These are phyloP conservation scores for Datnioides undecimradiatus DNA, from an alignment of 2,113 vertebrate genomes.

Conservation along the genomic window DNA sequence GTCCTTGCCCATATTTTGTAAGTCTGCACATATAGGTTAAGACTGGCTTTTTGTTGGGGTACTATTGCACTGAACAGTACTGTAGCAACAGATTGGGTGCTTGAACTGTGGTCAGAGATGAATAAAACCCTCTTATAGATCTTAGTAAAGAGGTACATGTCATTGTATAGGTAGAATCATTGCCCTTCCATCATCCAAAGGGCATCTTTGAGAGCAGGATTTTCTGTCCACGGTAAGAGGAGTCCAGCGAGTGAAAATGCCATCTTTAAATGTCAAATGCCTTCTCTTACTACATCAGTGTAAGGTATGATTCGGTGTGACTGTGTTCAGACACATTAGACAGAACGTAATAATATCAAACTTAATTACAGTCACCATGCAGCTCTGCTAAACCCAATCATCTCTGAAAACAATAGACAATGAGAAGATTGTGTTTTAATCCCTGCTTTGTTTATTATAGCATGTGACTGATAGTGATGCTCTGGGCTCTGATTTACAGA, in stretches of 20 bases:
- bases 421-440: conserved; percentile 65
- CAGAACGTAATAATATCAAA: conserved; percentile 47
- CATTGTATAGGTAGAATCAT: conserved; percentile 12
- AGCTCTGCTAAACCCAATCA: conserved; percentile 46
- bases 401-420: conserved; percentile 63
- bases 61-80: not conserved
- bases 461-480: conserved; percentile 58
- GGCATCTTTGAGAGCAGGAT: conserved; percentile 57
- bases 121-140: conserved; percentile 23
- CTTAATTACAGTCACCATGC: conserved; percentile 51
- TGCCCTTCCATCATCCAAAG: conserved; percentile 56
- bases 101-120: conserved; percentile 26
- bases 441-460: conserved; percentile 62
- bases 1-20: not conserved
- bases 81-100: conserved; percentile 1
- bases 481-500: conserved; percentile 85
- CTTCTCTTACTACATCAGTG: conserved; percentile 25
- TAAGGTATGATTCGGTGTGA: conserved; percentile 32
- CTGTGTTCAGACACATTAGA: conserved; percentile 29
- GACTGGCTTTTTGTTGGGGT: not conserved
- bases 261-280: conserved; percentile 76
- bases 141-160: conserved; percentile 11
- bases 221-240: conserved; percentile 41
- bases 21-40: conserved; percentile 1
- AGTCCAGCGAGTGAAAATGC: conserved; percentile 62